Evolutionary conservation across 2,113 vertebrate genomes (phyloP).

Genomic region (Echinops telfairi): DNA sequence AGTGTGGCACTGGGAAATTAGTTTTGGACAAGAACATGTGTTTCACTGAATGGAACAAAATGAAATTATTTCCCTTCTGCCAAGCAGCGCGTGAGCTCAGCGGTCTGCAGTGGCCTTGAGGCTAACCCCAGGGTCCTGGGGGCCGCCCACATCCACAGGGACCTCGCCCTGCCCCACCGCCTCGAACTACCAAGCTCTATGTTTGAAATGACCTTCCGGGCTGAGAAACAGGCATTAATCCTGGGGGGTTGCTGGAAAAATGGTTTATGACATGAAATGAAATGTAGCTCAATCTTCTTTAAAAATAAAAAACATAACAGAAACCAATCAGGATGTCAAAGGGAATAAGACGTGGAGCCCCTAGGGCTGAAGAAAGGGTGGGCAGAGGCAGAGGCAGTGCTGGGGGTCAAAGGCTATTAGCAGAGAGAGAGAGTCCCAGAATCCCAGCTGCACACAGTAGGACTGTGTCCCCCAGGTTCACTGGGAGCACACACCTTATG

Average conservation of each 20-base stretch:
- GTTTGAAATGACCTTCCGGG: background rate
- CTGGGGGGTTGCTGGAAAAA: background rate
- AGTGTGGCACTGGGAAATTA: conserved; percentile 9
- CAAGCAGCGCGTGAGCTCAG: background rate
- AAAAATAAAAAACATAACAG: background rate
- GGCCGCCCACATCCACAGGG: rapidly evolving
- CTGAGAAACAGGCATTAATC: background rate
- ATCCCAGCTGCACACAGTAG: background rate
- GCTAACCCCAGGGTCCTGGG: background rate
- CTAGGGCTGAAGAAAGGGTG: background rate
- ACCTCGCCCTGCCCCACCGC: background rate
- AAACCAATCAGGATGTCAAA: conserved; percentile 27
- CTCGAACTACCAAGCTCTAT: background rate
- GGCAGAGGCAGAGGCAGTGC: background rate
- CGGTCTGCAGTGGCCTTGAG: background rate
- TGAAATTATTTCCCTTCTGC: conserved; percentile 66
- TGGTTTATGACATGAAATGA: background rate
- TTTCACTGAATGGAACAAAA: conserved; percentile 61
- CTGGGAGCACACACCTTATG: rapidly evolving
- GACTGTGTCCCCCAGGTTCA: background rate
- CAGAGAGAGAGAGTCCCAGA: background rate
- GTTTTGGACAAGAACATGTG: conserved; percentile 60
- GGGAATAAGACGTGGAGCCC: background rate
- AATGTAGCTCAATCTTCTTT: conserved; percentile 22
- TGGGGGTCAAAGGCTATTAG: background rate